Conservation (phyloP, 2,888 invertebrate genomes). For the Norana najaformis region DNA sequence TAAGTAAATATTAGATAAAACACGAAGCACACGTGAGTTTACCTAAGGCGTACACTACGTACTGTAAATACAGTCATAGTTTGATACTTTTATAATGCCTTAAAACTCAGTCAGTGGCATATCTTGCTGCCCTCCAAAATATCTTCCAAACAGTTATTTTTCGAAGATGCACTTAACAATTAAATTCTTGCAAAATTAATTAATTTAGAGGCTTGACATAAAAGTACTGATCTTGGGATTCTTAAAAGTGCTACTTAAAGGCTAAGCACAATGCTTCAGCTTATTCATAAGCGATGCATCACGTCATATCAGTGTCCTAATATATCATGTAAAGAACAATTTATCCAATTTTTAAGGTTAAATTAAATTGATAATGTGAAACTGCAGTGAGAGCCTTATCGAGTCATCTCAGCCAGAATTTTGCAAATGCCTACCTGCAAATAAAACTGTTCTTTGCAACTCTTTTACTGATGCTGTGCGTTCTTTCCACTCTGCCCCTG, state of each 20-base stretch:
- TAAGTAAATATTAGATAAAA: not conserved
- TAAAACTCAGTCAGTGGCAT: not conserved
- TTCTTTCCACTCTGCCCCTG: not conserved
- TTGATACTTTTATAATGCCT: not conserved
- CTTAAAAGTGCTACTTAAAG: too few species aligned
- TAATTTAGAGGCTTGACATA: not conserved
- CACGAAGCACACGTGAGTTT: not conserved
- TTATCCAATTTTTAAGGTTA: not conserved
- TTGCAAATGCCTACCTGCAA: not conserved
- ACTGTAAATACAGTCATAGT: not conserved
- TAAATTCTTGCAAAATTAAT: constrained; percentile 1
- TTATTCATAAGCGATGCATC: too few species aligned
- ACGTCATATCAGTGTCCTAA: not conserved
- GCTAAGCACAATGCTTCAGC: too few species aligned
- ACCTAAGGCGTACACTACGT: not conserved
- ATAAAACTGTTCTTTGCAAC: not conserved
- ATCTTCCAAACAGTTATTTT: not conserved
- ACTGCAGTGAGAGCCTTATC: not conserved
- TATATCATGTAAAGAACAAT: not conserved
- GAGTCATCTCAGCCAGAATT: not conserved
- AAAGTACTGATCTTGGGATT: too few species aligned
- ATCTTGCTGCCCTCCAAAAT: not conserved
- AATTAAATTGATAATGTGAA: not conserved
- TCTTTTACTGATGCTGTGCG: not conserved
- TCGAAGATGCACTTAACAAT: not conserved